Conservation (phyloP, 1,140 invertebrate species). For the Drosophila lacteicornis region DNA sequence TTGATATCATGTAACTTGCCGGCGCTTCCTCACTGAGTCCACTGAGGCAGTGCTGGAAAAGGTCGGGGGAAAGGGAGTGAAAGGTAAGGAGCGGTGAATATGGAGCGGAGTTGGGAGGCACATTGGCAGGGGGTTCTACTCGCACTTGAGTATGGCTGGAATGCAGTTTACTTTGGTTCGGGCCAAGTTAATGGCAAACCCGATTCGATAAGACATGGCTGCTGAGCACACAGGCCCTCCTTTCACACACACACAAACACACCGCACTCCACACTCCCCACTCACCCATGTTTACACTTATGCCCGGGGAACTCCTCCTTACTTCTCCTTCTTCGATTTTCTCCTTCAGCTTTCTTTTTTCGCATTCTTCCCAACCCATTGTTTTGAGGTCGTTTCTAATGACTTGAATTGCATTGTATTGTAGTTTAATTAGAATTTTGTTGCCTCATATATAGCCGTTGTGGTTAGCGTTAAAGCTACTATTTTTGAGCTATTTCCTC, state of each 20-base stretch:
- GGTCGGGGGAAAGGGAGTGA: background rate
- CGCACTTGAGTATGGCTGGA: constrained; percentile 63
- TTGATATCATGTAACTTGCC: constrained; percentile 71
- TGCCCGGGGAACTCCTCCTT: constrained; percentile 8
- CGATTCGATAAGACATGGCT: constrained; percentile 74
- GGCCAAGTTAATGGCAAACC: constrained; percentile 68
- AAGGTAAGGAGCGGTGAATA: constrained; percentile 4
- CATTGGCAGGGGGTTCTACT: constrained; percentile 29
- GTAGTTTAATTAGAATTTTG: constrained; percentile 66
- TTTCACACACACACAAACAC: background rate
- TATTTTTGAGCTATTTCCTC: constrained; percentile 38
- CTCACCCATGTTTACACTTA: constrained; percentile 17
- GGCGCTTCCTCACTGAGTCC: constrained; percentile 51
- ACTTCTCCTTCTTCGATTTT: constrained; percentile 15
- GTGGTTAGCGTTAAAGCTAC: constrained; percentile 30
- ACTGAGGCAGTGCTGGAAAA: background rate
- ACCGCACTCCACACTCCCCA: too few species aligned
- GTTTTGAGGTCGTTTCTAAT: constrained; percentile 71
- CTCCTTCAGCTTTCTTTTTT: constrained; percentile 26
- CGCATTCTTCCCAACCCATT: constrained; percentile 48
- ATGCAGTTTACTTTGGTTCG: constrained; percentile 61
- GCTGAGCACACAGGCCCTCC: constrained; percentile 53
- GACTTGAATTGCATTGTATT: constrained; percentile 55
- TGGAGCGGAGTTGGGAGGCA: background rate
- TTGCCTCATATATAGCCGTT: constrained; percentile 13